phyloP scores from a whole-genome alignment of 2,797 vertebrate species.

The Tarsius wallacei region DNA sequence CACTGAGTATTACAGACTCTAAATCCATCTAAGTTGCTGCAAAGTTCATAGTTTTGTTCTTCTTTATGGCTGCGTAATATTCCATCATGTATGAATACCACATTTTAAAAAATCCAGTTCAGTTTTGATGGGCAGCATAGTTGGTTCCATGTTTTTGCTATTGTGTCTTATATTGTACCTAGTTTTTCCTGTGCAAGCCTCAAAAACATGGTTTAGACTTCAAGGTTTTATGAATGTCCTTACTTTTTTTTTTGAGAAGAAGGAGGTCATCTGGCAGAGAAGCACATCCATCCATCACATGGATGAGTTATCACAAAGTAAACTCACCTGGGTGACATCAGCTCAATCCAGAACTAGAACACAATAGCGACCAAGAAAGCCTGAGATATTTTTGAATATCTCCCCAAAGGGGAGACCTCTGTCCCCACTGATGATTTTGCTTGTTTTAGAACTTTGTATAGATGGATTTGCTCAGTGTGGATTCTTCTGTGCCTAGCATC shows the following conservation, averaged over 20 bases:
- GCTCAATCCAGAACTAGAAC: background rate
- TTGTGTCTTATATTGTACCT: background rate
- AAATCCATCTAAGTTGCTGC: too few relatives aligned
- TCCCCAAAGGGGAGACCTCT: background rate
- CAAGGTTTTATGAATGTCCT: background rate
- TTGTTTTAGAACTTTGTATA: background rate
- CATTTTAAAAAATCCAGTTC: too few relatives aligned
- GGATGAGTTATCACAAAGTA: background rate
- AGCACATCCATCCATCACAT: background rate
- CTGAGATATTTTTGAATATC: too few relatives aligned
- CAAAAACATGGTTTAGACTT: conserved; percentile 39
- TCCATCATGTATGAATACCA: too few relatives aligned
- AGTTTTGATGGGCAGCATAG: too few relatives aligned
- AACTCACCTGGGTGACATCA: too few relatives aligned
- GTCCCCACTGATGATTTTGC: background rate
- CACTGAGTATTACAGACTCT: too few relatives aligned
- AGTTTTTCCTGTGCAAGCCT: conserved; percentile 3
- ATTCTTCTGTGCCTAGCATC: background rate
- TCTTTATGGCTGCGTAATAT: too few relatives aligned
- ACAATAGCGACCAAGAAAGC: background rate
- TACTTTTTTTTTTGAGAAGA: background rate
- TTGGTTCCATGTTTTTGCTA: too few relatives aligned
- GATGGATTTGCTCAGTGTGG: background rate
- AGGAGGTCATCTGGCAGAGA: background rate
- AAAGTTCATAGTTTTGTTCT: too few relatives aligned